phyloP scores from a whole-genome alignment of 1,140 invertebrate species.

The Lethrus apterus region DNA sequence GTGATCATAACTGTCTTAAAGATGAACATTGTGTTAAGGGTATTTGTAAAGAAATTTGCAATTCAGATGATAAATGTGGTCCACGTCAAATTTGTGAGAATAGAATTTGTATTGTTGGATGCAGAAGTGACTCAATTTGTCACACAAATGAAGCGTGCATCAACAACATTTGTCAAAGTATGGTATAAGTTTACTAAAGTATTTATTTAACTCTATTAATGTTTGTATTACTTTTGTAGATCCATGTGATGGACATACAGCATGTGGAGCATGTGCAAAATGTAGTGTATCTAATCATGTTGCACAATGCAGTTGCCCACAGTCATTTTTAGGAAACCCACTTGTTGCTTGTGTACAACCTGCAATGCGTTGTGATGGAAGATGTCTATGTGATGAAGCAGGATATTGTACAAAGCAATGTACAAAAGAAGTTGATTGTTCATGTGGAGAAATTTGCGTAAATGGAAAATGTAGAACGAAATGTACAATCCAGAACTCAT shows the following conservation, averaged over 20 bases:
- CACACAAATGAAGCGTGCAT: slow-evolving; percentile 66
- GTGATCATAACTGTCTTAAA: slow-evolving; percentile 70
- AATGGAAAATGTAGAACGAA: slow-evolving; percentile 54
- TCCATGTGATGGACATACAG: slow-evolving; percentile 61
- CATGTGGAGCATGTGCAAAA: slow-evolving; percentile 75
- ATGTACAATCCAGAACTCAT: slow-evolving; percentile 46
- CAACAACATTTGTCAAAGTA: slow-evolving; percentile 72
- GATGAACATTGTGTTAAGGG: slow-evolving; percentile 78
- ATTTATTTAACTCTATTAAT: slow-evolving; percentile 8
- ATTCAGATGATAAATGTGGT: slow-evolving; percentile 72
- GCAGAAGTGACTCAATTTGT: slow-evolving; percentile 74
- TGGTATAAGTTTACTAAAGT: slow-evolving; percentile 21
- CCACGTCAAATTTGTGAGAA: slow-evolving; percentile 79
- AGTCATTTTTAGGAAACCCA: slow-evolving; percentile 73
- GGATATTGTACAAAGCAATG: slow-evolving; percentile 71
- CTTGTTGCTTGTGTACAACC: slow-evolving; percentile 63
- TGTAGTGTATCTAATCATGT: slow-evolving; percentile 77
- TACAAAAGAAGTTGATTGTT: slow-evolving; percentile 57
- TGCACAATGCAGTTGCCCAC: slow-evolving; percentile 75
- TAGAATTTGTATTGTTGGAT: slow-evolving; percentile 76
- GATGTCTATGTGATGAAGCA: slow-evolving; percentile 67
- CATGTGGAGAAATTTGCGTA: slow-evolving; percentile 64
- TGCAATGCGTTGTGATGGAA: slow-evolving; percentile 55
- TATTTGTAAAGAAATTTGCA: slow-evolving; percentile 74
- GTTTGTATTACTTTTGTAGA: slow-evolving; percentile 46